phyloP scores from a whole-genome alignment of 2,797 vertebrate species.

The Vespertilio murinus region DNA sequence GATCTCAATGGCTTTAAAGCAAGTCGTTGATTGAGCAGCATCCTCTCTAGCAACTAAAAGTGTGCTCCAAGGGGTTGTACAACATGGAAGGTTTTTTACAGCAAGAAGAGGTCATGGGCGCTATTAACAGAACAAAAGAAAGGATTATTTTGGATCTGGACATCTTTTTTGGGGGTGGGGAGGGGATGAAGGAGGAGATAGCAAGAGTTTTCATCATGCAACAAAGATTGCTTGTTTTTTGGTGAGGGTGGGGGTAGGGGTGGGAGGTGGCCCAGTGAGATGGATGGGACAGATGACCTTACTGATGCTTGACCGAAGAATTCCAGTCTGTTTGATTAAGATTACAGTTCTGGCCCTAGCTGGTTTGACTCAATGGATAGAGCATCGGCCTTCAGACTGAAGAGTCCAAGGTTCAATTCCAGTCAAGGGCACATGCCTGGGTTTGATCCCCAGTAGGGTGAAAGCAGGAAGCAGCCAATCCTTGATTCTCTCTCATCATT shows the following conservation, averaged over 20 bases:
- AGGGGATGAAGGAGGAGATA: background rate
- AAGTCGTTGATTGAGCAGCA: background rate
- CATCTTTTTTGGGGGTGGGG: background rate
- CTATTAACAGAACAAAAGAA: background rate
- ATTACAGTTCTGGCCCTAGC: background rate
- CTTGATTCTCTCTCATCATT: no score
- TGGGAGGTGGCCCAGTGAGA: background rate
- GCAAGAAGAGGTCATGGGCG: background rate
- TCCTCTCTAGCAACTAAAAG: background rate
- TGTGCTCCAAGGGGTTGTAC: background rate
- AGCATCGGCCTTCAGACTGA: no score
- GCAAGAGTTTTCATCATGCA: background rate
- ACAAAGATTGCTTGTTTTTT: background rate
- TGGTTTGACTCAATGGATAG: no score
- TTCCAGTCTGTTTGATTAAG: background rate
- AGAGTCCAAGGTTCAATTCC: no score
- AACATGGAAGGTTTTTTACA: background rate
- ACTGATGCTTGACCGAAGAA: background rate
- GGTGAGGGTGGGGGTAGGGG: background rate
- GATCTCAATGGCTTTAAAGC: background rate
- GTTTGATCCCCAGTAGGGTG: no score
- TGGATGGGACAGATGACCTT: background rate
- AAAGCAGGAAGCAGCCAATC: no score
- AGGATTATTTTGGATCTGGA: background rate
- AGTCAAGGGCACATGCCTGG: no score